A percentile compares a stretch with the other conserved stretches of the same genome.
Conservation (phyloP, 1,140 invertebrate genomes). For the Lanistes nyassanus region DNA sequence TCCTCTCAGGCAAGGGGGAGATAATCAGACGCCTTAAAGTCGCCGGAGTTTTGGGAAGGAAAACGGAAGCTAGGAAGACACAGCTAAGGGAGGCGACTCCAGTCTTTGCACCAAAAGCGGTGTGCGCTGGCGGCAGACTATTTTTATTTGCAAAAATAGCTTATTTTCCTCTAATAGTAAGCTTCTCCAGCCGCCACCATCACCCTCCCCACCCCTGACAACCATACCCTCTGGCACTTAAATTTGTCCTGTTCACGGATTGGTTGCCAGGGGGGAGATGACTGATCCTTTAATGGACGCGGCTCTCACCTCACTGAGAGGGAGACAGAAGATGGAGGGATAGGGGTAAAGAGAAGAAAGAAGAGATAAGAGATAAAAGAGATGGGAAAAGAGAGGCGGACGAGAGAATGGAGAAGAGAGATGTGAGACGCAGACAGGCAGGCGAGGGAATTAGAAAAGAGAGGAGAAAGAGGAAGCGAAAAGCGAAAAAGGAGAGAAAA, state of each 20-base stretch:
- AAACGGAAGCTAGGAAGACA: slow-evolving; percentile 36
- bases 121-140: slow-evolving; percentile 36
- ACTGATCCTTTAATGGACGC: slow-evolving; percentile 36
- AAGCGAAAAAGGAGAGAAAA: too few species aligned
- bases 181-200: too few species aligned
- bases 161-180: slow-evolving; percentile 44
- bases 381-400: too few species aligned
- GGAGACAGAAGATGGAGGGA: too few species aligned
- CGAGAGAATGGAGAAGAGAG: too few species aligned
- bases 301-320: too few species aligned
- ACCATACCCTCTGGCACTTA: slow-evolving; percentile 32
- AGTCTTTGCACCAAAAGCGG: slow-evolving; percentile 32
- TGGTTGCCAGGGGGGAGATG: slow-evolving; percentile 40
- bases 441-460: too few species aligned
- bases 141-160: slow-evolving; percentile 53
- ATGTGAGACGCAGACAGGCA: too few species aligned
- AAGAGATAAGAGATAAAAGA: too few species aligned
- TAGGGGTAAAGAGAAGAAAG: too few species aligned
- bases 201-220: too few species aligned
- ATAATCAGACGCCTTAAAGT: slow-evolving; percentile 34
- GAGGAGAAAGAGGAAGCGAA: too few species aligned
- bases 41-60: slow-evolving; percentile 41
- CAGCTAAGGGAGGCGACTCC: slow-evolving; percentile 20
- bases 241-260: slow-evolving; percentile 51
- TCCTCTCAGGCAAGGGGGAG: slow-evolving; percentile 27